Evolutionary conservation across 2,797 vertebrate species (phyloP), one percentile per base, ranked within the genome.

Genomic region (Acipenser transmontanus): DNA sequence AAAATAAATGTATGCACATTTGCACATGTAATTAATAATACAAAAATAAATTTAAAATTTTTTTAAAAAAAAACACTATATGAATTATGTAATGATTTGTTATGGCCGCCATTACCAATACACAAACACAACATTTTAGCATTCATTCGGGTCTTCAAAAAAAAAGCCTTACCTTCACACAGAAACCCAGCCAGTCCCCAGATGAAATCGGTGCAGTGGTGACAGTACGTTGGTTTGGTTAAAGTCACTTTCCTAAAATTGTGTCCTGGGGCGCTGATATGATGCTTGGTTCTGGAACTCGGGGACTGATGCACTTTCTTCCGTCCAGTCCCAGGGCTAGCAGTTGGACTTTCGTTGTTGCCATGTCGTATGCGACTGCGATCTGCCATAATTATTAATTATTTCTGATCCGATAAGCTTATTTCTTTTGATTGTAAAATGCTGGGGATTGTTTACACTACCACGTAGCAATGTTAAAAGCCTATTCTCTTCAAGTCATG

Each of bases 131-230:
- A 34, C 34, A 34, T 34, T 34, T 34, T 4, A 4, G 4, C 34
- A 34, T 34, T 34, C 34, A 34, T 3, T 34, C 34, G 34, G 34
- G 0, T 34, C 34, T 34, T 34, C 1, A 34, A 34, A 34, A 34
- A 34, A 34, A 47, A 10, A 52, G 20, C 14, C 78, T 85, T 81
- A 98, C 96, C 93, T 81, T 97, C 95, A 74, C 96, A 97, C 65
- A 91, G 79, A 83, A 93, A 95, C 60, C 95, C 95, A 11, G 89
- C 80, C 34, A 98, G 87, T 2, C 95, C 95, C 95, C 96, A 97
- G 81, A 97, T 90, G 87, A 98, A 98, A 82, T 96, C 96, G 78
- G 93, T 94, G 89, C 96, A 98, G 87, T 91, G 89, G 81, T 98
- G 95, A 76, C 96, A 98, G 91, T 89, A 98, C 66, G 92, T 98